Percentiles rank a stretch among this genome's conserved stretches.
Evolutionary conservation across 2,797 vertebrate genomes (phyloP).

Genomic region (Parauchenoglanis ngamensis): DNA sequence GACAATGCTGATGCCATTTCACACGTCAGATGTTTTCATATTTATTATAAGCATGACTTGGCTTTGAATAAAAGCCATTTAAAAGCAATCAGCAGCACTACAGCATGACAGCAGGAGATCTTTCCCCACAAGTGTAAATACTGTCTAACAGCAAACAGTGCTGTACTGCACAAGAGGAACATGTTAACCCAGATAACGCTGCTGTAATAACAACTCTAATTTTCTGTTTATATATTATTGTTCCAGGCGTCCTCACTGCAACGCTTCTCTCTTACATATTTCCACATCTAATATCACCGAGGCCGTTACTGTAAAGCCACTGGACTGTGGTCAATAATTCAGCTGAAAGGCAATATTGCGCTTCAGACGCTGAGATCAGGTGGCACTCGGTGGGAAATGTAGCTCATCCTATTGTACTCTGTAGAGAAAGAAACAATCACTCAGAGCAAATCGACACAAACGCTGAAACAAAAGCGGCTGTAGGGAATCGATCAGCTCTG

Average conservation of each 20-base stretch:
- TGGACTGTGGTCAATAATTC: constrained; percentile 49
- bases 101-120: not conserved
- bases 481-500: not conserved
- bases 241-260: not conserved
- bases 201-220: not conserved
- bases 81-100: not conserved
- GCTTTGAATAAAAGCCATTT: not conserved
- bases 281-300: not conserved
- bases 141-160: not conserved
- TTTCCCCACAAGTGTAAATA: not conserved
- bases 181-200: not conserved
- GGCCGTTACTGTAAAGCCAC: not conserved
- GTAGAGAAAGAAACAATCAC: constrained; percentile 6
- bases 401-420: constrained; percentile 33
- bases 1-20: not conserved
- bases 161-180: not conserved
- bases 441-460: not conserved
- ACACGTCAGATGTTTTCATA: not conserved
- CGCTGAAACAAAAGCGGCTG: constrained; percentile 19
- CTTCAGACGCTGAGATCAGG: constrained; percentile 39
- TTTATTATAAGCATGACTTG: not conserved
- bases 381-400: constrained; percentile 31
- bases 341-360: constrained; percentile 47
- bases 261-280: not conserved
- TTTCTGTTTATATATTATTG: not conserved